These are phyloP conservation scores for Neogobius melanostomus DNA, from an alignment of 2,113 vertebrate genomes.

Conservation along the genomic window DNA sequence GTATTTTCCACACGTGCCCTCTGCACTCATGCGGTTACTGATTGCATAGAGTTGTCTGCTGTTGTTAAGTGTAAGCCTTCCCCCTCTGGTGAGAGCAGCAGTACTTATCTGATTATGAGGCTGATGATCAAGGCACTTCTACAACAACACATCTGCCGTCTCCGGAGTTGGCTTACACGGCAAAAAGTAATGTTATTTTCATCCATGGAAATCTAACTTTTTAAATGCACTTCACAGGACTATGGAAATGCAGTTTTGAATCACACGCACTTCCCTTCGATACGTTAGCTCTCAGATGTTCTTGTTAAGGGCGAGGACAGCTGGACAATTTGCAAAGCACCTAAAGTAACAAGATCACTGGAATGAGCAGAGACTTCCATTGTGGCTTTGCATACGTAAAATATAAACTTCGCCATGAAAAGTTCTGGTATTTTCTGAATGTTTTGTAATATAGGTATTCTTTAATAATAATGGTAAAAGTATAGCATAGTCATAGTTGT, in stretches of 20 bases:
- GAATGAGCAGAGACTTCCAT: neutral
- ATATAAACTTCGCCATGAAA: neutral
- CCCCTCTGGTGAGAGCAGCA: constrained; percentile 18
- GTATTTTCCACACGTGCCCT: neutral
- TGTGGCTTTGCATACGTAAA: neutral
- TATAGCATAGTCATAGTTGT: no score
- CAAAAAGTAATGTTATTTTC: constrained; percentile 17
- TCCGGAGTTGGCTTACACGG: constrained; percentile 7
- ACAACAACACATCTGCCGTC: constrained; percentile 36
- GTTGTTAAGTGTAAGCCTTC: constrained; percentile 15
- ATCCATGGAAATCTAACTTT: constrained; percentile 18
- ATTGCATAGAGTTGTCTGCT: constrained; percentile 20
- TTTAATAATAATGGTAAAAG: no score
- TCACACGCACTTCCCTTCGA: no score
- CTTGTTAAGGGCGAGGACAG: constrained; percentile 41
- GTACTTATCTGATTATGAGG: constrained; percentile 30
- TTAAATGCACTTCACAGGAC: neutral
- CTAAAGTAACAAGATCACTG: neutral
- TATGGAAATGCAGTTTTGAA: neutral
- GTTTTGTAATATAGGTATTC: no score
- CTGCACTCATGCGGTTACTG: constrained; percentile 16
- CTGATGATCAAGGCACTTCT: constrained; percentile 38
- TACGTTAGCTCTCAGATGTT: constrained; percentile 22
- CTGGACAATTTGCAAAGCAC: constrained; percentile 31
- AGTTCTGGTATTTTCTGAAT: neutral